A percentile compares a stretch with the other conserved stretches of the same genome.
phyloP scores from a whole-genome alignment of 2,888 invertebrate species.

The Dryadula phaetusa region DNA sequence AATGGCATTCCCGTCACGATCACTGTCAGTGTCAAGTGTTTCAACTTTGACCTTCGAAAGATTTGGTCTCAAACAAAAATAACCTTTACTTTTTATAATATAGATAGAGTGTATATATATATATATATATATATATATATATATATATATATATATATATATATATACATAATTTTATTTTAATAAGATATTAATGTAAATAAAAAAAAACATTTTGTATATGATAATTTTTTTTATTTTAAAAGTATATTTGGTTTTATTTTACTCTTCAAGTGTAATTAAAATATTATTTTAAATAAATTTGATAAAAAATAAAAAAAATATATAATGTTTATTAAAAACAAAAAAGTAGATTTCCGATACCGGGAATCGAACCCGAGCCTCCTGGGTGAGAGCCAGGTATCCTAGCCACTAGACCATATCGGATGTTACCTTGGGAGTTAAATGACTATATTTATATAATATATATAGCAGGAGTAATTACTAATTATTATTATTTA shows the following conservation, averaged over 20 bases:
- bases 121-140: no score
- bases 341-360: constrained; percentile 65
- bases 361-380: constrained; percentile 90
- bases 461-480: no score
- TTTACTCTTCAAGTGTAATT: no score
- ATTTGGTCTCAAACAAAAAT: neutral
- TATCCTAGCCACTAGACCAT: constrained; percentile 88
- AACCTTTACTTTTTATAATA: neutral
- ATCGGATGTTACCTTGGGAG: no score
- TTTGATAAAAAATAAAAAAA: constrained; percentile 21
- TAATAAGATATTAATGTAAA: no score
- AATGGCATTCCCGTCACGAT: neutral
- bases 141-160: no score
- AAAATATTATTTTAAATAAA: neutral
- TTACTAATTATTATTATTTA: no score
- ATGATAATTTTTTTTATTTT: no score
- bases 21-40: constrained; percentile 20
- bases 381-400: constrained; percentile 89
- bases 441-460: no score
- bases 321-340: neutral
- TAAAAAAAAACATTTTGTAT: no score
- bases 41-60: constrained; percentile 24
- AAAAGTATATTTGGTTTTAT: no score
- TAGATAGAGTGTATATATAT: neutral
- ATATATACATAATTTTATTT: no score